phyloP scores from a whole-genome alignment of 2,888 invertebrate genomes.

The Onchidella celtica region DNA sequence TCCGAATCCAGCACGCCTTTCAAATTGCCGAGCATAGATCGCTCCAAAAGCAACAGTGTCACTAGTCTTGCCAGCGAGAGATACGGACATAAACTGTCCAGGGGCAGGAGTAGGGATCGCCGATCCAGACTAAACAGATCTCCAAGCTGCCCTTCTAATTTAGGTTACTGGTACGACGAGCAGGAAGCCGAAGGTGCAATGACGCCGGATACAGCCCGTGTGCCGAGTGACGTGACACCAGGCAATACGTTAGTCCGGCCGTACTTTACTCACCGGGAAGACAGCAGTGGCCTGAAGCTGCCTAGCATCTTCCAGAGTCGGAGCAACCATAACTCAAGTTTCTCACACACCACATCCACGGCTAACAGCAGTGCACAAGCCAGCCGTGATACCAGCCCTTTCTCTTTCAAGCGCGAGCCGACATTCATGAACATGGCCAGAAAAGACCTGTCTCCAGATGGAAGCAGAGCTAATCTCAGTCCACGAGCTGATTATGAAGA shows the following conservation, averaged over 20 bases:
- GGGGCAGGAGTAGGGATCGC: background rate
- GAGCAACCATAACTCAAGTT: background rate
- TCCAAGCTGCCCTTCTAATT: constrained; percentile 30
- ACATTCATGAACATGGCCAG: background rate
- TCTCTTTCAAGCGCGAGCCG: constrained; percentile 20
- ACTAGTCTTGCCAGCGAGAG: constrained; percentile 23
- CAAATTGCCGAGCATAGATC: constrained; percentile 38
- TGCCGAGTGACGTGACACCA: background rate
- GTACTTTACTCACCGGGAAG: constrained; percentile 3
- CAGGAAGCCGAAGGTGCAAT: background rate
- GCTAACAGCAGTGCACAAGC: background rate
- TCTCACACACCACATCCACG: background rate
- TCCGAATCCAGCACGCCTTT: constrained; percentile 34
- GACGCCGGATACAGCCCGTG: background rate
- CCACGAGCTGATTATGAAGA: background rate
- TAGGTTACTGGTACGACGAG: constrained; percentile 14
- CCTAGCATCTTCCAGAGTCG: constrained; percentile 35
- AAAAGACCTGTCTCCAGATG: background rate
- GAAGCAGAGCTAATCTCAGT: constrained; percentile 5
- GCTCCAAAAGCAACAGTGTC: constrained; percentile 38
- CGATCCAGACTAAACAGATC: background rate
- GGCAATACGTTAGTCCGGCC: background rate
- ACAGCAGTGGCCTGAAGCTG: constrained; percentile 10
- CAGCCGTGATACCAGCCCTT: constrained; percentile 24
- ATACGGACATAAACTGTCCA: background rate